Evolutionary conservation across 2,888 invertebrate genomes (phyloP).

Genomic region (Rotaria sp.): DNA sequence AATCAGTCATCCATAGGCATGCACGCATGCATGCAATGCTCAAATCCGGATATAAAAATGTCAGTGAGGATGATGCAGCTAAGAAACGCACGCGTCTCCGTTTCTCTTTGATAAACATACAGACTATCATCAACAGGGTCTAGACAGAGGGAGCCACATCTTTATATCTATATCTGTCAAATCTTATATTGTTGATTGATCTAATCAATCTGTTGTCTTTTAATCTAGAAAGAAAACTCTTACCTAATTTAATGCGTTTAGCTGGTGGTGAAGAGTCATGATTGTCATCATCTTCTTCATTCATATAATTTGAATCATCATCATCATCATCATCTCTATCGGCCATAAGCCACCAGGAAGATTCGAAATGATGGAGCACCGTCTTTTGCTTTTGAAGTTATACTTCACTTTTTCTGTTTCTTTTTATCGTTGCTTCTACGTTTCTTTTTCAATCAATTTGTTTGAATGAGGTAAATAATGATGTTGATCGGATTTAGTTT

Average conservation of each 20-base stretch:
- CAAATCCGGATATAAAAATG: not conserved
- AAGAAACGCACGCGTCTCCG: not conserved
- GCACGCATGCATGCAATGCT: not conserved
- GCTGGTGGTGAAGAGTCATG: not conserved
- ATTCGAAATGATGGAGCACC: not conserved
- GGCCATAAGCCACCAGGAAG: not conserved
- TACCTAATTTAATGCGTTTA: not conserved
- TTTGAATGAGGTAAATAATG: not conserved
- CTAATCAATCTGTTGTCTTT: not conserved
- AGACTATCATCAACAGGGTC: not conserved
- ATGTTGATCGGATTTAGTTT: not conserved
- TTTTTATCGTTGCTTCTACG: not conserved
- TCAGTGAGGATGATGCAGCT: not conserved
- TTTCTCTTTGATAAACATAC: not conserved
- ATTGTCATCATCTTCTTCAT: not conserved
- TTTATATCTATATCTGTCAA: not conserved
- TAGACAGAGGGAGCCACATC: not conserved
- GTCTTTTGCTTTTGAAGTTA: not conserved
- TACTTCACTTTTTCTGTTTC: not conserved
- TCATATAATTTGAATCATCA: not conserved
- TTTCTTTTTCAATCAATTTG: not conserved
- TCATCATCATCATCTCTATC: not conserved
- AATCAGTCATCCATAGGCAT: not conserved
- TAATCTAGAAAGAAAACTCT: not conserved
- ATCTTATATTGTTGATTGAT: not conserved